These are phyloP conservation scores for Alcis repandata DNA, from an alignment of 2,888 invertebrate species.

Conservation along the genomic window DNA sequence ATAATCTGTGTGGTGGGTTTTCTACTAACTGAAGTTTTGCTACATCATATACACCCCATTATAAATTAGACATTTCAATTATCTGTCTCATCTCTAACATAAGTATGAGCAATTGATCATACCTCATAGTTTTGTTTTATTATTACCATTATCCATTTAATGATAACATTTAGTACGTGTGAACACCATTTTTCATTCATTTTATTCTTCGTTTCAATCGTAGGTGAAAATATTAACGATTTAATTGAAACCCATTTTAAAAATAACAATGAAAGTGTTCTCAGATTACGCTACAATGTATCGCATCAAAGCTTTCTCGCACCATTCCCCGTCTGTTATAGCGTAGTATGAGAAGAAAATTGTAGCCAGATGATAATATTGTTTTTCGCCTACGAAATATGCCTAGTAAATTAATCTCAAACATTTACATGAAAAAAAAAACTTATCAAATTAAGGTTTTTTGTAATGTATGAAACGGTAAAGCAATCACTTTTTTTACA, in stretches of 20 bases:
- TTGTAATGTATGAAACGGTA: no score
- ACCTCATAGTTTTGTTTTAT: background rate
- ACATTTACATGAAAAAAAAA: background rate
- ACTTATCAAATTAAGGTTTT: no score
- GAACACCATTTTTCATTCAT: background rate
- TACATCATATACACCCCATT: slow-evolving; percentile 7
- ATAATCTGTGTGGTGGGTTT: slow-evolving; percentile 26
- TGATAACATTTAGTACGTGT: background rate
- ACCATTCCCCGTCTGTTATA: background rate
- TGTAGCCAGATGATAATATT: background rate
- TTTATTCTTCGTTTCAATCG: background rate
- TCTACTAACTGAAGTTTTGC: slow-evolving; percentile 21
- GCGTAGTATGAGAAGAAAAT: background rate
- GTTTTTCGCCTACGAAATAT: background rate
- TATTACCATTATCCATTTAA: no score
- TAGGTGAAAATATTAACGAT: background rate
- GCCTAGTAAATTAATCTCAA: slow-evolving; percentile 21
- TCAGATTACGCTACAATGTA: background rate
- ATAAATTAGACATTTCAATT: slow-evolving; percentile 17
- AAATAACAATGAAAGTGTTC: background rate
- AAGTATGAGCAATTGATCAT: background rate
- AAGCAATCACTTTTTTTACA: no score
- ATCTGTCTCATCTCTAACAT: background rate
- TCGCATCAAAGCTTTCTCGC: background rate
- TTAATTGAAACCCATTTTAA: no score